Evolutionary conservation across 2,888 invertebrate species (phyloP).

Genomic region (Phoenoteleia sp.): DNA sequence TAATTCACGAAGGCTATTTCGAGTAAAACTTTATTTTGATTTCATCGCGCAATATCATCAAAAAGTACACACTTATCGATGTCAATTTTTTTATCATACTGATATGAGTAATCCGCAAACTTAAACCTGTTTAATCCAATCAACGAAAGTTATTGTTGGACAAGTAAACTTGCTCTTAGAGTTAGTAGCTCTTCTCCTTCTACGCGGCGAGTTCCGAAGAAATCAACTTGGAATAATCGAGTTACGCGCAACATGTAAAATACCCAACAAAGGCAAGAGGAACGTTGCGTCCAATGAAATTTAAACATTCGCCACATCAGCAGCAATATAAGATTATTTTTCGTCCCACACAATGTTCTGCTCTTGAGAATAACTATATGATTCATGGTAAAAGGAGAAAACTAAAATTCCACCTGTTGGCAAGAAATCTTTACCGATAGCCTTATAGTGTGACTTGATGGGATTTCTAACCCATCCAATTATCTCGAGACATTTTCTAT

Average conservation of each 20-base stretch:
- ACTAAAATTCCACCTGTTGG: conserved; percentile 27
- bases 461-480: conserved; percentile 28
- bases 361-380: neutral
- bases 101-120: conserved; percentile 12
- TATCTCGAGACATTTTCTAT: neutral
- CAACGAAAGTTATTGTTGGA: conserved; percentile 29
- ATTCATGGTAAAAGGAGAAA: neutral
- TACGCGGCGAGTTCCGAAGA: conserved; percentile 1
- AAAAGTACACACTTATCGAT: neutral
- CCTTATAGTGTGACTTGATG: conserved; percentile 23
- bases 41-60: neutral
- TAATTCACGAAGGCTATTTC: neutral
- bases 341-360: neutral
- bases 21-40: neutral
- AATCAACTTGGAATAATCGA: conserved; percentile 34
- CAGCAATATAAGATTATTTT: neutral
- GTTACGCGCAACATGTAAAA: conserved; percentile 22
- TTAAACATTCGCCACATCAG: neutral
- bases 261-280: neutral
- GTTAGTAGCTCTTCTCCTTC: conserved; percentile 17
- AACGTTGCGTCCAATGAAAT: conserved; percentile 2
- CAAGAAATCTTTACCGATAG: neutral
- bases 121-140: conserved; percentile 13
- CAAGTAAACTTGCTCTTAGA: conserved; percentile 10
- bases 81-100: neutral